Conservation (phyloP, 2,797 vertebrate species). For the Rousettus madagascariensis region DNA sequence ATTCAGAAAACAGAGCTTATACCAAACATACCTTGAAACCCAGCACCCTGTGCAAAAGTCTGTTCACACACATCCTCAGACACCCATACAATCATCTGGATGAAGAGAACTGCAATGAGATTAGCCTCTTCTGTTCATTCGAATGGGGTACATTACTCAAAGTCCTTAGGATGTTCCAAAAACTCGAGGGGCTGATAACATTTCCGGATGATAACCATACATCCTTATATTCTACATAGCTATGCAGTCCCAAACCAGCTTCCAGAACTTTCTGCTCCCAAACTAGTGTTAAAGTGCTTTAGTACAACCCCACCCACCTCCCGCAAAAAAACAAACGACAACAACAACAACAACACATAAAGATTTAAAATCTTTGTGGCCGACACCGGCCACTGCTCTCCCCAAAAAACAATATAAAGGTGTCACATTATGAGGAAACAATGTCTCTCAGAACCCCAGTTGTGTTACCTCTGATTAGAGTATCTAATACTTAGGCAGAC, state of each 20-base stretch:
- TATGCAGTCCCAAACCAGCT: neutral
- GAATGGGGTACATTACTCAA: neutral
- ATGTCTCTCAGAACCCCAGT: neutral
- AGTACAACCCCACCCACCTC: accelerated
- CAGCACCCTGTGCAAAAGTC: neutral
- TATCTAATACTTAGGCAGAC: neutral
- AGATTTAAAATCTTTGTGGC: neutral
- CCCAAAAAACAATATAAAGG: neutral
- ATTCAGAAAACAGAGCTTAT: conserved; percentile 31
- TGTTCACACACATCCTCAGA: neutral
- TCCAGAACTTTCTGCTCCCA: neutral
- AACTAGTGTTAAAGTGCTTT: neutral
- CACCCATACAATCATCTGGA: neutral
- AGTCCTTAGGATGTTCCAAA: neutral
- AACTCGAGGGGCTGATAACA: accelerated
- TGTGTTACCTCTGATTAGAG: neutral
- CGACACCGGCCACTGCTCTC: neutral
- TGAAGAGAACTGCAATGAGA: neutral
- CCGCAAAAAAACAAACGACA: no score
- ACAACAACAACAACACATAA: no score
- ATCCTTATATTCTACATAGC: no score
- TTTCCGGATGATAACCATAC: no score
- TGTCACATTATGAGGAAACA: neutral
- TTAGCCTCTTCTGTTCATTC: neutral
- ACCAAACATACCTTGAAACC: neutral